Evolutionary conservation across 2,113 vertebrate genomes (phyloP).

Genomic region (Prionailurus bengalensis): DNA sequence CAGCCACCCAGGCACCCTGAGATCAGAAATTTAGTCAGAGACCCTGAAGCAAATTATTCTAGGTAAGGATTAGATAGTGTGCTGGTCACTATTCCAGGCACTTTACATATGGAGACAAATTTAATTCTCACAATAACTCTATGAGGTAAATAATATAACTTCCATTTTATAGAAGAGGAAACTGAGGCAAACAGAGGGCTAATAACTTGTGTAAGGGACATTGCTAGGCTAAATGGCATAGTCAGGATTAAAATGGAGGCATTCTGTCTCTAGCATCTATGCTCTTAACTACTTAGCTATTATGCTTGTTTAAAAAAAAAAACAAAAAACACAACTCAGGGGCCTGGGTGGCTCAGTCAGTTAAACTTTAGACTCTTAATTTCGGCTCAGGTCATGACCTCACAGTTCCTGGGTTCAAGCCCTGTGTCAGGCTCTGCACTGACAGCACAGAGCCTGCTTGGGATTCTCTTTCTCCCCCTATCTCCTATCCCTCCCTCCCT

Average conservation of each 20-base stretch:
- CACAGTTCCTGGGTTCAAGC: too few relatives aligned
- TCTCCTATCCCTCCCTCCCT: too few relatives aligned
- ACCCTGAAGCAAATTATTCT: neutral
- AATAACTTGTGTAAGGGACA: neutral
- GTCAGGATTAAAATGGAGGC: neutral
- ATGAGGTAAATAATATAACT: neutral
- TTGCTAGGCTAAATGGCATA: neutral
- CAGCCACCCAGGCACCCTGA: neutral
- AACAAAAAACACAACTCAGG: neutral
- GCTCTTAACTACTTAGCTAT: neutral
- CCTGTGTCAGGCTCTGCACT: too few relatives aligned
- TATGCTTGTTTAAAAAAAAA: neutral
- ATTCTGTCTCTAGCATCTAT: neutral
- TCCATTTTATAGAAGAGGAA: neutral
- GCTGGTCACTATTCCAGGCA: neutral
- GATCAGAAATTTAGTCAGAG: neutral
- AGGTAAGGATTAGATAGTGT: slow-evolving; percentile 1
- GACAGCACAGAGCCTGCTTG: too few relatives aligned
- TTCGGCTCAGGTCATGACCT: too few relatives aligned
- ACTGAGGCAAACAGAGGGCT: neutral
- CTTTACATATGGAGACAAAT: neutral
- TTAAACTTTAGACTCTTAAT: too few relatives aligned
- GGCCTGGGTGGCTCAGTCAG: too few relatives aligned
- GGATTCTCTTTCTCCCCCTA: too few relatives aligned
- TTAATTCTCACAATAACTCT: neutral